These are phyloP conservation scores for Rhynchotus rufescens DNA, from an alignment of 2,797 vertebrate genomes.

Conservation along the genomic window DNA sequence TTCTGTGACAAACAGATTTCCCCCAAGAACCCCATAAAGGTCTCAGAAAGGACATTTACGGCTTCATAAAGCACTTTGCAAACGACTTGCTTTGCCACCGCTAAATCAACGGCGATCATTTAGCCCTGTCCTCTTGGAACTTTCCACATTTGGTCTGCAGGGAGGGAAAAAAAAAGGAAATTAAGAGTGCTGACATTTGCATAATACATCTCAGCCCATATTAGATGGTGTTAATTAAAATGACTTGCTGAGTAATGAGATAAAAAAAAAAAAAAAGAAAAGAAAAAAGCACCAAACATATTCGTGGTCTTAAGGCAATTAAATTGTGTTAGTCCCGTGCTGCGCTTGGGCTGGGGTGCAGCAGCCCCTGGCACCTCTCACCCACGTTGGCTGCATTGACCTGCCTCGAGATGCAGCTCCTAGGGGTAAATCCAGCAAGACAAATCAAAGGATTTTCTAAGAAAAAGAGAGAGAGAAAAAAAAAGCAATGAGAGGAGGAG, in stretches of 20 bases:
- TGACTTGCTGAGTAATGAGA: slow-evolving; percentile 45
- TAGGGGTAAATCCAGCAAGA: rapidly evolving
- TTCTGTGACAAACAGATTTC: not conserved
- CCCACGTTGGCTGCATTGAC: not conserved
- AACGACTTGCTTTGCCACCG: not conserved
- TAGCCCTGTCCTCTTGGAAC: not conserved
- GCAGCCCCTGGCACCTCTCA: not conserved
- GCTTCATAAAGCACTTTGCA: slow-evolving; percentile 54
- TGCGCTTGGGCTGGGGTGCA: rapidly evolving
- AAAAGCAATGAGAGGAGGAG: not conserved
- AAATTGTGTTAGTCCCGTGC: not conserved
- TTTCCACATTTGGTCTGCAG: not conserved
- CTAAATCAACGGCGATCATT: slow-evolving; percentile 43
- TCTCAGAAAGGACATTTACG: not conserved
- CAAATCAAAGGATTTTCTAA: not conserved
- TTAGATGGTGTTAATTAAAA: slow-evolving; percentile 66
- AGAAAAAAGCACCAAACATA: not conserved
- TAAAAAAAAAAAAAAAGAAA: not conserved
- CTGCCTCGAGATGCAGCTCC: not conserved
- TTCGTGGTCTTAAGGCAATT: not conserved
- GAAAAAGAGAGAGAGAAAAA: not conserved
- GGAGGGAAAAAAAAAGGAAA: not conserved
- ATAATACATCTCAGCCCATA: slow-evolving; percentile 31
- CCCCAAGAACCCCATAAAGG: slow-evolving; percentile 1
- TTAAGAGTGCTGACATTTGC: slow-evolving; percentile 49